Percentiles rank a stretch among this genome's conserved stretches.
These are phyloP conservation scores for Betta splendens DNA, from an alignment of 2,797 vertebrate species.

Conservation along the genomic window DNA sequence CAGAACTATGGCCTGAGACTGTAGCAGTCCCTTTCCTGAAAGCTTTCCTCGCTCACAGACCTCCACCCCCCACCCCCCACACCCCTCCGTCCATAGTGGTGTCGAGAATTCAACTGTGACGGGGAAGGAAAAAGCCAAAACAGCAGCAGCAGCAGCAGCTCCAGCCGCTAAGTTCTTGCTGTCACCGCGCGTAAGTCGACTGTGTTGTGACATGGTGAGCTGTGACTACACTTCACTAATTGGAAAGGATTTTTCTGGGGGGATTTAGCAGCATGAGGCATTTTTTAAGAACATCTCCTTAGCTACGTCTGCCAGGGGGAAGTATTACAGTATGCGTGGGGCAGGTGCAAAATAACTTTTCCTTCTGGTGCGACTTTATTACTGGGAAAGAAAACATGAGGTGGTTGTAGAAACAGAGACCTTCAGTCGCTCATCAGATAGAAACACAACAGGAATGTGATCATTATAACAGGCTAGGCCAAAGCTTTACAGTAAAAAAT, in stretches of 20 bases:
- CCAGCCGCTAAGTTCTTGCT: conserved; percentile 45
- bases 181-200: conserved; percentile 48
- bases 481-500: no score
- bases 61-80: no score
- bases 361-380: not conserved
- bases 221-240: conserved; percentile 65
- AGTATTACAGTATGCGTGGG: not conserved
- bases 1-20: conserved; percentile 43
- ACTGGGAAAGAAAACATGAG: not conserved
- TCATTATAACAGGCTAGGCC: no score
- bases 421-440: not conserved
- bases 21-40: conserved; percentile 40
- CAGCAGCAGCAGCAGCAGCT: conserved; percentile 5
- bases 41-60: conserved; percentile 39
- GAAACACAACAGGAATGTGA: no score
- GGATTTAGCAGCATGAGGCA: conserved; percentile 45
- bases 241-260: conserved; percentile 60
- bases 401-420: not conserved
- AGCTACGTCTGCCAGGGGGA: conserved; percentile 28
- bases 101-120: conserved; percentile 58
- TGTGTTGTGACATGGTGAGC: conserved; percentile 58
- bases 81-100: conserved; percentile 27
- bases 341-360: conserved; percentile 2
- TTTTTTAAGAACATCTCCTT: conserved; percentile 39
- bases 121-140: conserved; percentile 24